Evolutionary conservation across 2,888 invertebrate genomes (phyloP).

Genomic region (Tipula confusa): DNA sequence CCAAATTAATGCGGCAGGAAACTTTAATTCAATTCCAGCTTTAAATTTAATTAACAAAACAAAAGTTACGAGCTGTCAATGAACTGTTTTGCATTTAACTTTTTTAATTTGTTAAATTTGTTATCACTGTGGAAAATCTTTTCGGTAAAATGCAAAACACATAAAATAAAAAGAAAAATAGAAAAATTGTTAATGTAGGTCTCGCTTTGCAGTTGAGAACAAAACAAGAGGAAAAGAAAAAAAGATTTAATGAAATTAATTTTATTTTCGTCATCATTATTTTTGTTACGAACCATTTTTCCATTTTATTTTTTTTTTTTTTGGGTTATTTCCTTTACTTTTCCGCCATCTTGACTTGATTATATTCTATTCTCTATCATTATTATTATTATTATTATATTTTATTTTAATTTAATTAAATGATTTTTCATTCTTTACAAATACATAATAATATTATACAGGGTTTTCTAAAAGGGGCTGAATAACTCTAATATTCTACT

Average conservation of each 20-base stretch:
- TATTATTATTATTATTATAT: background rate
- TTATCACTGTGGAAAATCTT: too few relatives aligned
- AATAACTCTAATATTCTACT: too few relatives aligned
- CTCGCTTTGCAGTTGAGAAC: background rate
- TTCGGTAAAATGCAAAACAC: background rate
- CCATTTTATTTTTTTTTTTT: background rate
- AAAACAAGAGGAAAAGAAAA: background rate
- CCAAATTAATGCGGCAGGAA: too few relatives aligned
- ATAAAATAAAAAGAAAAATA: background rate
- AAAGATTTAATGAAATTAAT: background rate
- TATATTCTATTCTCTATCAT: constrained; percentile 5
- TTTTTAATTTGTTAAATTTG: too few relatives aligned
- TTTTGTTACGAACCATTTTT: background rate
- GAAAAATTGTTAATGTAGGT: background rate
- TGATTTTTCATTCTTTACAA: background rate
- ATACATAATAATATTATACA: too few relatives aligned
- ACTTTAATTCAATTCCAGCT: too few relatives aligned
- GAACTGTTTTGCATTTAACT: too few relatives aligned
- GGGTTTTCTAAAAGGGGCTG: too few relatives aligned
- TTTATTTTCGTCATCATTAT: background rate
- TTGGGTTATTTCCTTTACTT: background rate
- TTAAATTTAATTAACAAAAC: too few relatives aligned
- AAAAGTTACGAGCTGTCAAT: too few relatives aligned
- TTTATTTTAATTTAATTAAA: constrained; percentile 20
- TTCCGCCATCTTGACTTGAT: background rate